Percentiles rank a stretch among this genome's conserved stretches.
These are phyloP conservation scores for Melanargia galathea DNA, from an alignment of 2,888 invertebrate species.

Conservation along the genomic window DNA sequence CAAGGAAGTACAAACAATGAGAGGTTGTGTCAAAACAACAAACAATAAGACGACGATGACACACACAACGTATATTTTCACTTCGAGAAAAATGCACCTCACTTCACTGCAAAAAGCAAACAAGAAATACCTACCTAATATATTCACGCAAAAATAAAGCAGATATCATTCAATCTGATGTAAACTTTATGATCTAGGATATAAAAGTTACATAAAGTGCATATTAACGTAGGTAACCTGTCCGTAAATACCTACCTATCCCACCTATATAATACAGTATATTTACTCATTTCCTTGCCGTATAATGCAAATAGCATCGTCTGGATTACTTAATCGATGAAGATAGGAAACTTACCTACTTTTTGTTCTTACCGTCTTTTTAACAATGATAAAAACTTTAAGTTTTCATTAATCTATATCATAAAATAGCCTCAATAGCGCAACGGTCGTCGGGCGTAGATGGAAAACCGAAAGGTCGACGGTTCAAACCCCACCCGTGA, in stretches of 20 bases:
- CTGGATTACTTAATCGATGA: background rate
- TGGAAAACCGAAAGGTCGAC: too few species aligned
- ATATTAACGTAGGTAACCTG: slow-evolving; percentile 8
- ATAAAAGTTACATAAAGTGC: background rate
- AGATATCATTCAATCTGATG: background rate
- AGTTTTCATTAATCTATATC: too few species aligned
- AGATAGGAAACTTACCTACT: background rate
- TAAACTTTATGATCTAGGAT: background rate
- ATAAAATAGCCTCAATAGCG: too few species aligned
- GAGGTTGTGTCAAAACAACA: slow-evolving; percentile 13
- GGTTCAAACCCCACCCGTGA: too few species aligned
- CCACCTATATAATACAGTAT: too few species aligned
- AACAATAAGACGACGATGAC: slow-evolving; percentile 1
- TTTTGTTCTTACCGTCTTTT: slow-evolving; percentile 40
- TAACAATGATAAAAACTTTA: too few species aligned
- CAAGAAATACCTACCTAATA: background rate
- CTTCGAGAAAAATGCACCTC: slow-evolving; percentile 9
- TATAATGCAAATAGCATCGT: slow-evolving; percentile 7
- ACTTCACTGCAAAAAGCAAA: slow-evolving; percentile 13
- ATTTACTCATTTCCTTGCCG: background rate
- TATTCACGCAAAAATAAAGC: background rate
- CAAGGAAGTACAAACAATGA: slow-evolving; percentile 10
- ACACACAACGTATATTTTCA: background rate
- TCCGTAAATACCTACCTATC: background rate
- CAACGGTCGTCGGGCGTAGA: too few species aligned